Evolutionary conservation across 2,113 vertebrate species (phyloP).

Genomic region (Lonchura striata): DNA sequence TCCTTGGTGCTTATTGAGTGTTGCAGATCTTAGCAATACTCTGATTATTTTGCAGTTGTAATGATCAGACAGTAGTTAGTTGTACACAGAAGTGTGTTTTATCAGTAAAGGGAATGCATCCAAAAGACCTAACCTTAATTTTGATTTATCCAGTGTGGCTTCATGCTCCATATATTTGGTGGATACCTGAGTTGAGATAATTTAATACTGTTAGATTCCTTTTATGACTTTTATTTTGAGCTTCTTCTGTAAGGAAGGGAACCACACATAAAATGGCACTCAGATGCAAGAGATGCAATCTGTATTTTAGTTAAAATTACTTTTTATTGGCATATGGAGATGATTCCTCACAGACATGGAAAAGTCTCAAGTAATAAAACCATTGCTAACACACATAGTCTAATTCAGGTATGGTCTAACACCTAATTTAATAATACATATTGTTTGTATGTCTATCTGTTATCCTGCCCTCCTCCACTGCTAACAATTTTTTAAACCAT

Average conservation of each 20-base stretch:
- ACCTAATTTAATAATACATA: conserved; percentile 17
- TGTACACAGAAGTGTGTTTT: not conserved
- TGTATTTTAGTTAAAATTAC: not conserved
- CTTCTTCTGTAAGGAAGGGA: not conserved
- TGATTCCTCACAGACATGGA: not conserved
- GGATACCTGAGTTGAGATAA: not conserved
- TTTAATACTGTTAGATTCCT: not conserved
- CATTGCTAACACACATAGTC: not conserved
- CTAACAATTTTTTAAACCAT: conserved; percentile 5
- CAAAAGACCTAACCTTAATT: not conserved
- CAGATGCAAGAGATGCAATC: not conserved
- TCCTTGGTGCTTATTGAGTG: not conserved
- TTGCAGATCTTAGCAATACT: not conserved
- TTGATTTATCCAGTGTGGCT: not conserved
- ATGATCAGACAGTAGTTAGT: not conserved
- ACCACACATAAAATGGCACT: not conserved
- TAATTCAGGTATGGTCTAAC: conserved; percentile 5
- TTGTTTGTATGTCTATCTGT: not conserved
- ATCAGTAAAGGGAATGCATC: not conserved
- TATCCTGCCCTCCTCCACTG: not conserved
- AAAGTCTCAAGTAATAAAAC: not conserved
- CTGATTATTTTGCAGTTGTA: not conserved
- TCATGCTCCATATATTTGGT: not conserved
- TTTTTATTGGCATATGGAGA: not conserved
- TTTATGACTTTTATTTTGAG: not conserved